Evolutionary conservation across 2,113 vertebrate genomes (phyloP).

Genomic region (Papio anubis): DNA sequence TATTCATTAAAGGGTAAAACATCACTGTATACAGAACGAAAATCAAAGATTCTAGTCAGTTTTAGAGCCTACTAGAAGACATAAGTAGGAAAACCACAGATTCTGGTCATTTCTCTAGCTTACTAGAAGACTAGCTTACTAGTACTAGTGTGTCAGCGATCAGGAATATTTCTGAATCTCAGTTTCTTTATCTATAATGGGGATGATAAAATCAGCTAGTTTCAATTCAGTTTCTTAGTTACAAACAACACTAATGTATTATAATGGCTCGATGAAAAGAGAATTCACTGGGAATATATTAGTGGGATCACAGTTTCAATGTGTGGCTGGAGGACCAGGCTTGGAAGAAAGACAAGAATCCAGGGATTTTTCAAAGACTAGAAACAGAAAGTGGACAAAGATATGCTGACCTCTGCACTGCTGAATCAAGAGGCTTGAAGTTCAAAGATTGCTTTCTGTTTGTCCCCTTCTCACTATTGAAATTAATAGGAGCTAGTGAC

Average conservation of each 20-base stretch:
- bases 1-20: not conserved
- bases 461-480: too few relatives aligned
- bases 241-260: not conserved
- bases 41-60: fast-evolving
- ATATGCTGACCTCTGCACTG: fast-evolving
- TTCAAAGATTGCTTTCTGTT: too few relatives aligned
- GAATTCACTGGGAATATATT: not conserved
- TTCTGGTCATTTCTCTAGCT: not conserved
- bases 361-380: not conserved
- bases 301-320: not conserved
- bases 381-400: not conserved
- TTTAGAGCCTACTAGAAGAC: not conserved
- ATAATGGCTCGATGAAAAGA: too few relatives aligned
- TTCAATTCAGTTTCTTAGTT: not conserved
- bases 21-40: not conserved
- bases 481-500: not conserved
- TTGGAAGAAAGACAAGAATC: not conserved
- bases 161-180: not conserved
- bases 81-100: not conserved
- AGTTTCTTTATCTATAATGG: fast-evolving
- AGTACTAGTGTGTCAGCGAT: not conserved
- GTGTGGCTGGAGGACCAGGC: not conserved
- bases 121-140: too few relatives aligned
- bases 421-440: not conserved
- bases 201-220: not conserved